Percentiles rank a stretch among this genome's conserved stretches.
phyloP scores from a whole-genome alignment of 2,797 vertebrate genomes.

The Poeciliopsis presidionis region DNA sequence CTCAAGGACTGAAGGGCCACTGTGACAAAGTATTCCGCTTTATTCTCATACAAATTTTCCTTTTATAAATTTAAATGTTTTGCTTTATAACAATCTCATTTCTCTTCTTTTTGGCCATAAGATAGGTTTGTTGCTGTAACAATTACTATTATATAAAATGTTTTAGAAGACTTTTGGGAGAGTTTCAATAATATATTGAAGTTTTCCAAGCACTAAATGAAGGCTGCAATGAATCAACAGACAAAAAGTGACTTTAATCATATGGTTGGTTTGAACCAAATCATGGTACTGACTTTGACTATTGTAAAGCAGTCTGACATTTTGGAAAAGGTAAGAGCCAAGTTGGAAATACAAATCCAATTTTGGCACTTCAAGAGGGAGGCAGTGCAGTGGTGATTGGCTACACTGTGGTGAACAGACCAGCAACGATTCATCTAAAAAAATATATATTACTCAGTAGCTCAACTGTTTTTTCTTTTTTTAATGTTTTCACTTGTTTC shows the following conservation, averaged over 20 bases:
- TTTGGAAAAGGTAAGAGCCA: slow-evolving; percentile 53
- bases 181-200: slow-evolving; percentile 30
- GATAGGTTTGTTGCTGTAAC: slow-evolving; percentile 33
- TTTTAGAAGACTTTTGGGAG: slow-evolving; percentile 24
- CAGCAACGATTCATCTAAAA: slow-evolving; percentile 19
- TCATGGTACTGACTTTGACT: slow-evolving; percentile 53
- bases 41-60: not conserved
- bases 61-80: not conserved
- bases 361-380: slow-evolving; percentile 43
- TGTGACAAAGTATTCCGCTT: not conserved
- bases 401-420: slow-evolving; percentile 29
- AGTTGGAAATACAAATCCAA: slow-evolving; percentile 55
- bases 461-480: slow-evolving; percentile 20
- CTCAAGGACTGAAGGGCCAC: no score
- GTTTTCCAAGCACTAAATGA: slow-evolving; percentile 27
- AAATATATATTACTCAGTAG: slow-evolving; percentile 40
- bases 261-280: slow-evolving; percentile 37
- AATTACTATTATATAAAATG: slow-evolving; percentile 27
- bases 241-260: slow-evolving; percentile 28
- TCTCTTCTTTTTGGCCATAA: slow-evolving; percentile 19
- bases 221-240: slow-evolving; percentile 30
- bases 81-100: not conserved
- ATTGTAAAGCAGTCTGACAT: slow-evolving; percentile 52
- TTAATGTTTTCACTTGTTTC: not conserved
- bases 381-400: slow-evolving; percentile 36